A percentile compares a stretch with the other conserved stretches of the same genome.
Evolutionary conservation across 2,888 invertebrate species (phyloP).

Genomic region (Tipula confusa): DNA sequence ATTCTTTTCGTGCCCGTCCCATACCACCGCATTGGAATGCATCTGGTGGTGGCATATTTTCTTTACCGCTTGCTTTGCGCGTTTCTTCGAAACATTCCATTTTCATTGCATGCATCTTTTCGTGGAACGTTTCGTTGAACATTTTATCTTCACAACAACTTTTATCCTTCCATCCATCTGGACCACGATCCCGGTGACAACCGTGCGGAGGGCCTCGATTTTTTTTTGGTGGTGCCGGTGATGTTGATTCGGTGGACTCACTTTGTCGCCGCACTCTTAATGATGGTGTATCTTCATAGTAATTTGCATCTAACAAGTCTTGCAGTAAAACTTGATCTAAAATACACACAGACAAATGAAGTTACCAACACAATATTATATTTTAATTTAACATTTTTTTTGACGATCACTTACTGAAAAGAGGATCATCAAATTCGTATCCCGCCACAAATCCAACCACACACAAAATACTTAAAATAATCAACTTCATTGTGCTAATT

Average conservation of each 20-base stretch:
- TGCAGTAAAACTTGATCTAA: not conserved
- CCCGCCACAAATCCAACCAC: not conserved
- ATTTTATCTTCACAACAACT: not conserved
- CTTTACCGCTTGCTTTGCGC: not conserved
- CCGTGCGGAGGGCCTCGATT: too few relatives aligned
- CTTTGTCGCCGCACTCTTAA: not conserved
- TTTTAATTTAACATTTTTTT: not conserved
- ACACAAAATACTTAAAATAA: not conserved
- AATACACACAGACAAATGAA: not conserved
- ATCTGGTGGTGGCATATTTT: not conserved
- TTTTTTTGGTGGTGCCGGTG: not conserved
- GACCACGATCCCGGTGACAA: not conserved
- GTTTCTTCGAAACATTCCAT: not conserved
- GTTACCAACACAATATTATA: not conserved
- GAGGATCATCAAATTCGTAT: constrained; percentile 28
- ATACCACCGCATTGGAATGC: not conserved
- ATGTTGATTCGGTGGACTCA: not conserved
- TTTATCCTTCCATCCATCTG: not conserved
- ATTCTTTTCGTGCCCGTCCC: not conserved
- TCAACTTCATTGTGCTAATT: not conserved
- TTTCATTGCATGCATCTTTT: not conserved
- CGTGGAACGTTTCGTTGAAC: not conserved
- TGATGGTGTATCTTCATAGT: not conserved
- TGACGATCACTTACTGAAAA: not conserved
- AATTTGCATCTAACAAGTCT: not conserved